Conservation (phyloP, 1,140 invertebrate species). For the Drosophila setifemur region DNA sequence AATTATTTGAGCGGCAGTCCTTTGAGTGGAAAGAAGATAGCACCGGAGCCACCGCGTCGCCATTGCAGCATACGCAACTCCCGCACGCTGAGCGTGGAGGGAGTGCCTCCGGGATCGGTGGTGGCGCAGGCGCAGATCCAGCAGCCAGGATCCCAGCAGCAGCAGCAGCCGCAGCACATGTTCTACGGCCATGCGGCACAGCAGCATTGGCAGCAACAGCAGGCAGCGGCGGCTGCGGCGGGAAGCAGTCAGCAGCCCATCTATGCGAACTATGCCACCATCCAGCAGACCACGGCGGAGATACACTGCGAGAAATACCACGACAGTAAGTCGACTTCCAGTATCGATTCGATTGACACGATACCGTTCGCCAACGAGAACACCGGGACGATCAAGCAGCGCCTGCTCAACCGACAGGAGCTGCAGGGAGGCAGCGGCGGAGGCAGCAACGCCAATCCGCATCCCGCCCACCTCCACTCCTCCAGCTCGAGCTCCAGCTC, state of each 20-base stretch:
- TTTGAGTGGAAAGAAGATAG: slow-evolving; percentile 88
- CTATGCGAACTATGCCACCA: slow-evolving; percentile 84
- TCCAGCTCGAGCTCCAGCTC: slow-evolving; percentile 82
- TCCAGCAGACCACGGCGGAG: slow-evolving; percentile 86
- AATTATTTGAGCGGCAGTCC: slow-evolving; percentile 83
- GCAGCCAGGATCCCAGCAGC: slow-evolving; percentile 18
- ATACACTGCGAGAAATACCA: slow-evolving; percentile 84
- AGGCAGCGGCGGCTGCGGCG: slow-evolving; percentile 30
- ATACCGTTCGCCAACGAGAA: slow-evolving; percentile 99
- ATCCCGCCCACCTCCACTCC: slow-evolving; percentile 63
- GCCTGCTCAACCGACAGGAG: slow-evolving; percentile 76
- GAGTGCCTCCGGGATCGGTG: slow-evolving; percentile 4
- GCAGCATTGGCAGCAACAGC: slow-evolving; percentile 62
- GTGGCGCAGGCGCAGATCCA: slow-evolving; percentile 28
- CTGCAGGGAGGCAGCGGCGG: slow-evolving; percentile 31
- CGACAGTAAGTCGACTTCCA: slow-evolving; percentile 91
- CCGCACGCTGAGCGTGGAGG: slow-evolving; percentile 66
- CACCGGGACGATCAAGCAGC: slow-evolving; percentile 96
- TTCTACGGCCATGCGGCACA: slow-evolving; percentile 62
- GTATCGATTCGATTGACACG: slow-evolving; percentile 95
- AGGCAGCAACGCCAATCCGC: slow-evolving; percentile 4
- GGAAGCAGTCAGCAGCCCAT: slow-evolving; percentile 80
- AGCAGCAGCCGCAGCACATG: slow-evolving; percentile 44
- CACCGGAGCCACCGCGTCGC: slow-evolving; percentile 93
- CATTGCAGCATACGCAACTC: slow-evolving; percentile 84